Base-by-base conservation (phyloP, 2,113 vertebrate species). In the Panthera uncia region DNA sequence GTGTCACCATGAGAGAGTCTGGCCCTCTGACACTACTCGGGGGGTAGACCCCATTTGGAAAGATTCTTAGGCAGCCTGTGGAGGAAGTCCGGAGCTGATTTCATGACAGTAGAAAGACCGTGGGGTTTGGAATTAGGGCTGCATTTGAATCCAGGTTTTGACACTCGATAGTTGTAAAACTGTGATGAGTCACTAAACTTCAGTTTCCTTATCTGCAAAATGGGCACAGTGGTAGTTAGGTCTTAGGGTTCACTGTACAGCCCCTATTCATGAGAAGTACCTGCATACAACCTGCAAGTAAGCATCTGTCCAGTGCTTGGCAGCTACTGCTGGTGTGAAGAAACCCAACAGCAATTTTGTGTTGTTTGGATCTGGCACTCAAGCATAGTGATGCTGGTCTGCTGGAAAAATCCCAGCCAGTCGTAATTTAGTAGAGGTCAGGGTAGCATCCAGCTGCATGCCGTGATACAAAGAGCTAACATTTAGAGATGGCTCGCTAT, bases 361-460 rank as follows among this genome's bases (percentile, higher is more conserved):
- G 55, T 66, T 50, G 0, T 45, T 68, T 92, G 38, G 73, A 48
- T 73, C 36, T 82, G 25, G 48, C 31, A 21, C 31, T 89, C 6
- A 14, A 82, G 61, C 13, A 8, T 36, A 18, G 36, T 6, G 2
- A 33, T 12, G 36, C 66, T 57, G 6, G 21, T 41, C 23, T 50
- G 68, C 80, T 63, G 50, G 68, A 92, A 45, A 85, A 61, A 38
- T 73, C 63, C 18, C 45, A 48, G 38, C 33, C 50, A 66, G 19
- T 29, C 14, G 38, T 73, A 38, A 5, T 29, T 57, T 50, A 69
- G 52, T 66, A 63, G 12, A 57, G 27, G 8, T 86, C 68, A 45
- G 0, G 27, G 3, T 48, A 61, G 23, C 27, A 21, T 12, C 11
- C 55, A 7, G 41, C 14, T 76, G 36, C 0, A 0, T 27, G 8